Conservation (phyloP, 2,113 vertebrate species). For the Pica pica region DNA sequence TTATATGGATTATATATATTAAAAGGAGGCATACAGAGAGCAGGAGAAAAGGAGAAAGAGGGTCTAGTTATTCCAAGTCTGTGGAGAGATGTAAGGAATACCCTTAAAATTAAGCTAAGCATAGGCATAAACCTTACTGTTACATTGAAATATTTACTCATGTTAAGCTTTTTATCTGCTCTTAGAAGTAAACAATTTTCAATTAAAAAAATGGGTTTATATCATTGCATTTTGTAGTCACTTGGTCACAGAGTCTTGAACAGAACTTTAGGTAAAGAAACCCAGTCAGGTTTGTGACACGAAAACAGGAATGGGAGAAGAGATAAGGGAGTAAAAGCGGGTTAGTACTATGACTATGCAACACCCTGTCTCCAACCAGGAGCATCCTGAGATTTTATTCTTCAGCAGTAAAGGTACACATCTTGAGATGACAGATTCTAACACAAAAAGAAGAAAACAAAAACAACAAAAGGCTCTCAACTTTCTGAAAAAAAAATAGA, state of each 20-base stretch:
- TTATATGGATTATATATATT: not conserved
- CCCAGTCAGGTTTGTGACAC: not conserved
- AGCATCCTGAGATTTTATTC: not conserved
- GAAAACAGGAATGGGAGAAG: not conserved
- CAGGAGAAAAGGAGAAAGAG: not conserved
- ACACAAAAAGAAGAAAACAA: not conserved
- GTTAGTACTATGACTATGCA: not conserved
- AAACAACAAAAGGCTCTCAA: not conserved
- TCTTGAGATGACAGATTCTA: not conserved
- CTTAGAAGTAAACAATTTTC: not conserved
- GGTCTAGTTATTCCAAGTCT: not conserved
- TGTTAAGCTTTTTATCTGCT: not conserved
- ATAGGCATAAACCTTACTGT: not conserved
- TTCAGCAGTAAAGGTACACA: not conserved
- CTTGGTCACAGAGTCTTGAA: not conserved
- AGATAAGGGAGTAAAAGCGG: not conserved
- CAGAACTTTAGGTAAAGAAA: not conserved
- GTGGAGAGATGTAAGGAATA: not conserved
- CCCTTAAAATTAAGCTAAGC: not conserved
- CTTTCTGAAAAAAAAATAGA: not conserved
- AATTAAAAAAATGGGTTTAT: not conserved
- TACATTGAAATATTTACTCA: not conserved
- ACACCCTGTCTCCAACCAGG: not conserved
- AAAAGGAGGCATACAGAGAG: not conserved
- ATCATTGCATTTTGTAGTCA: not conserved